Conservation (phyloP, 2,888 invertebrate genomes). For the Chrysolina oricalcia region DNA sequence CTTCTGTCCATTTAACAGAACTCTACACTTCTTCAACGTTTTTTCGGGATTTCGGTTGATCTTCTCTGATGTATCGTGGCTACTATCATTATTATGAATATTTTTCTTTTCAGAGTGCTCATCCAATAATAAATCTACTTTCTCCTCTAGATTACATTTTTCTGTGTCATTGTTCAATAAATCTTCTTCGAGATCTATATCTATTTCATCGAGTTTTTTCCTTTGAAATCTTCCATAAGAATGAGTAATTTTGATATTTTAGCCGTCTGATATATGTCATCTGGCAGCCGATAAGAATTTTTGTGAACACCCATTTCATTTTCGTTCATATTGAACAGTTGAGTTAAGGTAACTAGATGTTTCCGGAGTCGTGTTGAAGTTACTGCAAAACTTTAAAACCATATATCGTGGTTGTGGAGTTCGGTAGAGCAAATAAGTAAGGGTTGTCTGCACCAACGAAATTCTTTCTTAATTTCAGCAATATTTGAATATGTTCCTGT, state of each 20-base stretch:
- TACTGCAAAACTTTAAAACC: constrained; percentile 56
- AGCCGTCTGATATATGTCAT: constrained; percentile 49
- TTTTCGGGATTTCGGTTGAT: too few species aligned
- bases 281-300: constrained; percentile 44
- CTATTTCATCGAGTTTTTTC: constrained; percentile 51
- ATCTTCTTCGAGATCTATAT: constrained; percentile 48
- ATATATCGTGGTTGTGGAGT: constrained; percentile 36
- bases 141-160: not conserved
- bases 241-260: constrained; percentile 52
- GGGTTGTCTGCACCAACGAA: constrained; percentile 38
- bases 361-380: constrained; percentile 53
- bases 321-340: constrained; percentile 53
- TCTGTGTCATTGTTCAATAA: constrained; percentile 24
- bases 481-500: constrained; percentile 52
- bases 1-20: not conserved
- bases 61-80: too few species aligned
- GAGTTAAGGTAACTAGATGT: constrained; percentile 54
- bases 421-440: constrained; percentile 45
- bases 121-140: not conserved
- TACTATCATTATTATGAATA: too few species aligned
- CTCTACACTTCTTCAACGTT: not conserved
- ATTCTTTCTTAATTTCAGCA: constrained; percentile 33
- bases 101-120: not conserved
- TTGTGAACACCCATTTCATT: constrained; percentile 51
- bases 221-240: constrained; percentile 53